Evolutionary conservation across 2,113 vertebrate genomes (phyloP).

Genomic region (Artemisiospiza belli): DNA sequence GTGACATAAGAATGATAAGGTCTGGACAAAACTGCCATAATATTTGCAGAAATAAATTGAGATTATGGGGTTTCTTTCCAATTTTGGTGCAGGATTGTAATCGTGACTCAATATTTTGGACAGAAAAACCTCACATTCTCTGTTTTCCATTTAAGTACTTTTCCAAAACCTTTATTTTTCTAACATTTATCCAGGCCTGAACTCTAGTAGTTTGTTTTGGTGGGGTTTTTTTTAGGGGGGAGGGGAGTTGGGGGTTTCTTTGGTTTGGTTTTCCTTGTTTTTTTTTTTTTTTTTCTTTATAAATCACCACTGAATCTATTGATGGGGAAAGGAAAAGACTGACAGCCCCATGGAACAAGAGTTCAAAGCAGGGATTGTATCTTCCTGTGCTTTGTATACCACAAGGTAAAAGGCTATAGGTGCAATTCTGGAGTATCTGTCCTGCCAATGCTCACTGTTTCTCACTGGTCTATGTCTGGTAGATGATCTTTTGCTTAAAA

Average conservation of each 20-base stretch:
- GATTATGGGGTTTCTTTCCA: neutral
- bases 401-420: neutral
- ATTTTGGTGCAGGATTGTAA: neutral
- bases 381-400: neutral
- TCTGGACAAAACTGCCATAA: neutral
- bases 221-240: fast-evolving
- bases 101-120: neutral
- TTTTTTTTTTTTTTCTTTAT: neutral
- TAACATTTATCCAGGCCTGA: neutral
- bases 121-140: neutral
- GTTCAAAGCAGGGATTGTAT: neutral
- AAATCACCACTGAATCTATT: neutral
- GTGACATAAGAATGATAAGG: neutral
- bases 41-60: neutral
- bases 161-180: neutral
- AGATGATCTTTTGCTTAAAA: neutral
- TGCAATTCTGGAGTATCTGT: neutral
- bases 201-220: neutral
- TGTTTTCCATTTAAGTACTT: neutral
- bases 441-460: neutral
- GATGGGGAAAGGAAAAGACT: neutral
- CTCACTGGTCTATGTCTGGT: neutral
- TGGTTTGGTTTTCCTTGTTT: too few relatives aligned
- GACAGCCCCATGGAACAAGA: neutral
- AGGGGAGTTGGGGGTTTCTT: fast-evolving